Evolutionary conservation across 1,140 invertebrate genomes (phyloP).

Genomic region (Drusus annulatus): DNA sequence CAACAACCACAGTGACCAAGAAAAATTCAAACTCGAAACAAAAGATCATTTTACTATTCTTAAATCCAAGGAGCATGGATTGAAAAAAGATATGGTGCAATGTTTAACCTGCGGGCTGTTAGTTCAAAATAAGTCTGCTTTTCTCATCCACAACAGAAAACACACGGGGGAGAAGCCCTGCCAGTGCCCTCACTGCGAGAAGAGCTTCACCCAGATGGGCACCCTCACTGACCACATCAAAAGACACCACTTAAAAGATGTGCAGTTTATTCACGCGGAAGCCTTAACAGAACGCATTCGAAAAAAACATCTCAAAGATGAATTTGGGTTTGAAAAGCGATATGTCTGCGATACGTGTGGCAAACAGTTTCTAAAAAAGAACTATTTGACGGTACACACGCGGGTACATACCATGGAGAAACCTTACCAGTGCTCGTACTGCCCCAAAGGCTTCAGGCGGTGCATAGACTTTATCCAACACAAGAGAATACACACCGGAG

Average conservation of each 20-base stretch:
- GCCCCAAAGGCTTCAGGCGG: constrained; percentile 58
- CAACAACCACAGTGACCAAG: not conserved
- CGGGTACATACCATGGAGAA: constrained; percentile 48
- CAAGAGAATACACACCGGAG: constrained; percentile 80
- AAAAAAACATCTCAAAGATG: constrained; percentile 27
- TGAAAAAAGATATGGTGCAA: constrained; percentile 35
- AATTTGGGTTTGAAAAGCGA: constrained; percentile 37
- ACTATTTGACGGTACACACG: constrained; percentile 40
- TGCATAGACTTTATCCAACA: constrained; percentile 26
- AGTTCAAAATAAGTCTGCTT: constrained; percentile 39
- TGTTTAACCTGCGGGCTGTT: constrained; percentile 31
- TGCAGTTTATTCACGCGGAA: not conserved
- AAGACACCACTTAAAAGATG: constrained; percentile 30
- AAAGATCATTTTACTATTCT: not conserved
- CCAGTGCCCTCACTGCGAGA: constrained; percentile 53
- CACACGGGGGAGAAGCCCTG: constrained; percentile 56
- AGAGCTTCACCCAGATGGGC: constrained; percentile 49
- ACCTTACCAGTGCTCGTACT: constrained; percentile 47
- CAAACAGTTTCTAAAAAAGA: constrained; percentile 43
- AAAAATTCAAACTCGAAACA: constrained; percentile 22
- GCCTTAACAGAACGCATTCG: constrained; percentile 23
- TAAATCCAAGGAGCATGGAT: constrained; percentile 19
- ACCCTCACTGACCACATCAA: constrained; percentile 40
- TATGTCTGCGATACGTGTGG: constrained; percentile 55
- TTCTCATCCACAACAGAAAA: constrained; percentile 44